Evolutionary conservation across 1,140 invertebrate species (phyloP), one percentile per base, ranked within the genome.

Genomic region (Drosophila pallidifrons): DNA sequence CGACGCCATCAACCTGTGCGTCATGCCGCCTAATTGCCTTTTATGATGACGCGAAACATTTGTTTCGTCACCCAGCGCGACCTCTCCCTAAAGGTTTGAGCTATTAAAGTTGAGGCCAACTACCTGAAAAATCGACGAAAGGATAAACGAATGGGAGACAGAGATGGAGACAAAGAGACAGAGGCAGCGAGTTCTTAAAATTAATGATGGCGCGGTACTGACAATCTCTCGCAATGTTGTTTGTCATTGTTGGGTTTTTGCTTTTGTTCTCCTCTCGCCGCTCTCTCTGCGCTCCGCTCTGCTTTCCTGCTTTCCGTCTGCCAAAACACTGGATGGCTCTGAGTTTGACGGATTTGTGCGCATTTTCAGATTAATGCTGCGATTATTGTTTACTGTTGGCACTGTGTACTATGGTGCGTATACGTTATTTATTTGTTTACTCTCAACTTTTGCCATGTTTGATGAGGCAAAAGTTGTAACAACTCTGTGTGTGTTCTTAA

Each of bases 331-430:
- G 28, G 43, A 61, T 71, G 59, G 43, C 45, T 66, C 77, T 85
- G 87, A 79, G 86, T 85, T 88, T 88, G 85, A 88, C 85, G 85
- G 85, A 88, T 88, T 88, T 89, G 85, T 89, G 85, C 86, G 60
- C 85, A 85, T 79, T 85, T 88, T 89, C 85, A 88, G 85, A 89
- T 88, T 88, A 89, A 89, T 88, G 85, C 85, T 79, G 78, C 86
- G 85, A 89, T 88, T 88, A 85, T 89, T 88, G 85, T 88, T 88
- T 88, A 75, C 85, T 52, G 66, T 32, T 60, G 30, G 30, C 57
- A 55, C 51, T 80, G 79, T 60, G 85, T 47, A 88, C 83, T 66
- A 78, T 88, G 83, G 83, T 28, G 25, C 74, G 16, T 49, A 69
- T 60, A 28, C 5, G 25, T 47, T 52, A 71, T 35, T 45, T 67